Evolutionary conservation across 2,797 vertebrate species (phyloP).

Genomic region (Vireo griseus): DNA sequence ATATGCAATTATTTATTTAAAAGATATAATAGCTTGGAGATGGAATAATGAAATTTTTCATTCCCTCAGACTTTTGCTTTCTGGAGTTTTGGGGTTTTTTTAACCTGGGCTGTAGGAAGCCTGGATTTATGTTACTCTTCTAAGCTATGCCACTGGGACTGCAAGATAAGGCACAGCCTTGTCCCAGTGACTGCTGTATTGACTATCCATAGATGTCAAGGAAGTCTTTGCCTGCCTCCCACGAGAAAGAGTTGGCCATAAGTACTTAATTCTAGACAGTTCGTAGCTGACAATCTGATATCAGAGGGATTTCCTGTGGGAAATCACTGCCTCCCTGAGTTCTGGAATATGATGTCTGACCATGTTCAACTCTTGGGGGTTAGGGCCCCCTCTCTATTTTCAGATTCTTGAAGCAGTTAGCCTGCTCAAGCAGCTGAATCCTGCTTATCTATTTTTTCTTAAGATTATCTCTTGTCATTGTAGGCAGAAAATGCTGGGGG

Average conservation of each 20-base stretch:
- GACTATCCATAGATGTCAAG: not conserved
- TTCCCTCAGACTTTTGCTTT: not conserved
- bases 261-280: slow-evolving; percentile 34
- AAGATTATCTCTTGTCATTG: not conserved
- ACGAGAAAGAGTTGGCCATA: not conserved
- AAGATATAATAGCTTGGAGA: not conserved
- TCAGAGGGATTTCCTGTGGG: not conserved
- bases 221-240: not conserved
- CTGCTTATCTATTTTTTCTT: not conserved
- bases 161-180: not conserved
- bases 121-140: not conserved
- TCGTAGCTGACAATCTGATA: slow-evolving; percentile 3
- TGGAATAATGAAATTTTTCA: not conserved
- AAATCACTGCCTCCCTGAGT: slow-evolving; percentile 3
- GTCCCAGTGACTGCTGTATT: not conserved
- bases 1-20: not conserved
- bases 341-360: slow-evolving; percentile 1
- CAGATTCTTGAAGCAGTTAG: not conserved
- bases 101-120: not conserved
- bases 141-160: not conserved
- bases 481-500: not conserved
- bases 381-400: not conserved
- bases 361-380: not conserved
- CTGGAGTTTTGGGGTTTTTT: not conserved
- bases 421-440: not conserved